phyloP scores from a whole-genome alignment of 2,797 vertebrate species.

The Eulemur albifrons region DNA sequence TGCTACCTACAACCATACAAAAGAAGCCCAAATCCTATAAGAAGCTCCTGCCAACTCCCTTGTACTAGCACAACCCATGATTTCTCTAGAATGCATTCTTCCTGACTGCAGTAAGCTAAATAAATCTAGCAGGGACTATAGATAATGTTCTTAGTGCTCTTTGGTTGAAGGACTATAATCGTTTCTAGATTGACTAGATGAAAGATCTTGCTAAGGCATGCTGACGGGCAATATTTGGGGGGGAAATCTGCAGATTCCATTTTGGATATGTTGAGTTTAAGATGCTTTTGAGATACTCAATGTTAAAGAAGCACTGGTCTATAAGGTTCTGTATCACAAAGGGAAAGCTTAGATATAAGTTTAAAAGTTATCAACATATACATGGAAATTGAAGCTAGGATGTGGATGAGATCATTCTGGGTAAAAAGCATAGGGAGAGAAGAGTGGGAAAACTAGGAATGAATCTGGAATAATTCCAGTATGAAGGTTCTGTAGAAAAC shows the following conservation, averaged over 20 bases:
- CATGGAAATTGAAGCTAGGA: not conserved
- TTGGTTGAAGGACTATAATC: not conserved
- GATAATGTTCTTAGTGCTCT: not conserved
- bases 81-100: not conserved
- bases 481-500: not conserved
- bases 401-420: not conserved
- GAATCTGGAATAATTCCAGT: not conserved
- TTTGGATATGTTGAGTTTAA: not conserved
- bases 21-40: not conserved
- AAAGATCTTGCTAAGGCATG: not conserved
- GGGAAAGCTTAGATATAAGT: not conserved
- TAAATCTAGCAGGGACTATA: not conserved
- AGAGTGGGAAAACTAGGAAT: not conserved
- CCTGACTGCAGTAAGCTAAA: not conserved
- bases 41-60: not conserved
- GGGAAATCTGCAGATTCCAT: not conserved
- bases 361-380: not conserved
- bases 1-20: not conserved
- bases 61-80: not conserved
- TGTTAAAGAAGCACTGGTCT: not conserved
- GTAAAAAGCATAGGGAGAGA: not conserved
- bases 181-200: not conserved
- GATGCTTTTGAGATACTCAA: not conserved
- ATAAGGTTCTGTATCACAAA: not conserved
- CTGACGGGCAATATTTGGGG: not conserved